A percentile compares a stretch with the other conserved stretches of the same genome.
These are phyloP conservation scores for Spodoptera littoralis DNA, from an alignment of 2,888 invertebrate species.

Conservation along the genomic window DNA sequence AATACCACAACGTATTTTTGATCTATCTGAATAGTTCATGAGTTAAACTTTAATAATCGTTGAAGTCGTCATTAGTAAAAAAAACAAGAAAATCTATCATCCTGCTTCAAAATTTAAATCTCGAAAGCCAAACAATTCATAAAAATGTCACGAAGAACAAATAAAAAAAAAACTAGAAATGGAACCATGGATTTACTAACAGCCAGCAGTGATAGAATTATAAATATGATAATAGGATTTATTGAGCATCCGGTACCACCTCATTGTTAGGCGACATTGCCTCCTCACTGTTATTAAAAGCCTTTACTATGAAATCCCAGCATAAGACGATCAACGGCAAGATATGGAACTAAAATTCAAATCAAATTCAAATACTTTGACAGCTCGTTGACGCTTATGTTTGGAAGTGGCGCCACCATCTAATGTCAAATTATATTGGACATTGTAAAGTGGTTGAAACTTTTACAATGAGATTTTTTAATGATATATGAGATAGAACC, in stretches of 20 bases:
- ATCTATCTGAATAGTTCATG: too few species aligned
- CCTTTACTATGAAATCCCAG: slow-evolving; percentile 58
- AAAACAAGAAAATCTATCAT: too few species aligned
- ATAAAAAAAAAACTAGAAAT: slow-evolving; percentile 45
- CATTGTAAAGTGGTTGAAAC: slow-evolving; percentile 50
- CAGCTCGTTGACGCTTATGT: slow-evolving; percentile 23
- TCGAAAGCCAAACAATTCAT: too few species aligned
- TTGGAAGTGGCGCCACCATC: slow-evolving; percentile 20
- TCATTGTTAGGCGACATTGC: slow-evolving; percentile 70
- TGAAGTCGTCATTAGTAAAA: too few species aligned
- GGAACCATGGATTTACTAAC: slow-evolving; percentile 58
- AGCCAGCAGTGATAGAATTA: slow-evolving; percentile 63
- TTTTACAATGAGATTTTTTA: slow-evolving; percentile 64
- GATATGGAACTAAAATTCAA: slow-evolving; percentile 16
- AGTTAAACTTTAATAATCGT: too few species aligned
- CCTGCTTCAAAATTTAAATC: too few species aligned
- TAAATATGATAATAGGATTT: slow-evolving; percentile 76
- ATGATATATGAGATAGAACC: slow-evolving; percentile 26
- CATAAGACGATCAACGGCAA: slow-evolving; percentile 1
- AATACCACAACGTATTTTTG: too few species aligned
- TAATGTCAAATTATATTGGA: slow-evolving; percentile 29
- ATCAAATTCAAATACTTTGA: slow-evolving; percentile 12
- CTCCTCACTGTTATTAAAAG: slow-evolving; percentile 67
- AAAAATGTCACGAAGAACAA: slow-evolving; percentile 16
- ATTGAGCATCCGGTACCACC: slow-evolving; percentile 76